Percentiles rank a stretch among this genome's conserved stretches.
Conservation (phyloP, 2,888 invertebrate species). For the Andrena minutula region DNA sequence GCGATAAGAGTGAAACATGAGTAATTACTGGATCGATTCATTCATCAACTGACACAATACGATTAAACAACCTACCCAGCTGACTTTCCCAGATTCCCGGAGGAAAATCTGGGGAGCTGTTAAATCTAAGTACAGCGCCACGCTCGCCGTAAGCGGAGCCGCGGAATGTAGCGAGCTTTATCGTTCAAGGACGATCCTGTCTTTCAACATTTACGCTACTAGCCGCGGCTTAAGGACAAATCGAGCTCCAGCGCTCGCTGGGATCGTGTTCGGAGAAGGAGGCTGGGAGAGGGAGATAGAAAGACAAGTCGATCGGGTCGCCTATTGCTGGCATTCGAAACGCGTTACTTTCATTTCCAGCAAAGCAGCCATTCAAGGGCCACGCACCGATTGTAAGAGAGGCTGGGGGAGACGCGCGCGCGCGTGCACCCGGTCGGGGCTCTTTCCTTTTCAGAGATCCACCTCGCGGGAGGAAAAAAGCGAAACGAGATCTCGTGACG, state of each 20-base stretch:
- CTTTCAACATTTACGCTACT: conserved; percentile 70
- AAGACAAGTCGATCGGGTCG: conserved; percentile 44
- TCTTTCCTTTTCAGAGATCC: conserved; percentile 48
- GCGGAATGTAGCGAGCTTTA: conserved; percentile 72
- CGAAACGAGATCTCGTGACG: conserved; percentile 55
- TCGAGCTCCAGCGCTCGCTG: conserved; percentile 33
- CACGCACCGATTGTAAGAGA: conserved; percentile 57
- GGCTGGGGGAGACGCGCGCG: conserved; percentile 20
- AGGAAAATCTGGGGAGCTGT: not conserved
- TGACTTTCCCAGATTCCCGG: conserved; percentile 26
- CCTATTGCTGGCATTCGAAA: conserved; percentile 65
- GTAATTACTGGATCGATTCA: no score
- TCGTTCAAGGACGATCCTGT: conserved; percentile 79
- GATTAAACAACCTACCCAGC: not conserved
- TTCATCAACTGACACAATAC: no score
- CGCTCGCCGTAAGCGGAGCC: conserved; percentile 16
- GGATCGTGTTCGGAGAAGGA: conserved; percentile 23
- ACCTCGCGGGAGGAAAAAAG: conserved; percentile 12
- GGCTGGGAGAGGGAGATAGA: conserved; percentile 7
- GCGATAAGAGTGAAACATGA: no score
- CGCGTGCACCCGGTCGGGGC: not conserved
- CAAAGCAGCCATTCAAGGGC: conserved; percentile 70
- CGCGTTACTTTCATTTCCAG: conserved; percentile 76
- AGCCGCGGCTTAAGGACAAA: conserved; percentile 63
- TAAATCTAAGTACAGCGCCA: conserved; percentile 1